phyloP scores from a whole-genome alignment of 2,113 vertebrate genomes.

The Nycticorax nycticorax region DNA sequence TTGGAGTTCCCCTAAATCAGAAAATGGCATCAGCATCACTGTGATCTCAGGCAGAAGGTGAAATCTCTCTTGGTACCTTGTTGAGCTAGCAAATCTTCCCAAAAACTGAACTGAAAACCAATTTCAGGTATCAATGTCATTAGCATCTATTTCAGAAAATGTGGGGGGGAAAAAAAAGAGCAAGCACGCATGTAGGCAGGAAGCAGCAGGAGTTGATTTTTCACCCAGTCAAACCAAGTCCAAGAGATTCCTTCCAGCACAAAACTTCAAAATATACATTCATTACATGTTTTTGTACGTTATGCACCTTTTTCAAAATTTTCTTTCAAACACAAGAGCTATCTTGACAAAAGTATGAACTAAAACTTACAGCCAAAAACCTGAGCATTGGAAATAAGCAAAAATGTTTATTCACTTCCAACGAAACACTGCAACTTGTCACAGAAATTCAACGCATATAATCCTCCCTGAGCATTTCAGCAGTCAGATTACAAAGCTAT shows the following conservation, averaged over 20 bases:
- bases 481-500: background rate
- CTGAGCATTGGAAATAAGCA: background rate
- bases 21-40: background rate
- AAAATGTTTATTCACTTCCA: background rate
- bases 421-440: background rate
- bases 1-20: background rate
- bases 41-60: background rate
- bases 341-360: background rate
- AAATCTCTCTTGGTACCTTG: background rate
- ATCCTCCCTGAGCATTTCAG: background rate
- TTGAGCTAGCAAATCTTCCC: background rate
- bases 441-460: background rate
- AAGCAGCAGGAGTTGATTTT: background rate
- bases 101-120: background rate
- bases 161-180: background rate
- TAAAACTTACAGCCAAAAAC: background rate
- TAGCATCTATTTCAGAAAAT: background rate
- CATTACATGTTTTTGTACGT: background rate
- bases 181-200: rapidly evolving
- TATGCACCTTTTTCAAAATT: background rate
- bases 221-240: background rate
- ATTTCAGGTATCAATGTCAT: background rate
- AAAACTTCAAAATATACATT: background rate
- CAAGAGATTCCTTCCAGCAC: background rate
- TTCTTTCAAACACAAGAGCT: background rate